Percentiles rank a stretch among this genome's conserved stretches.
Evolutionary conservation across 2,113 vertebrate genomes (phyloP).

Genomic region (cattle (Bos taurus)): ARS-UCD2.0 NC_037347.1:17784001-17784500

Average conservation of each 20-base stretch:
- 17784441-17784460: neutral
- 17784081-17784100: neutral
- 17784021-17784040: neutral
- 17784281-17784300: neutral
- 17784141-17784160: too few species aligned
- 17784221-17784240: neutral
- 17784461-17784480: neutral
- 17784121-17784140: neutral
- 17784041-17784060: neutral
- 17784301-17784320: neutral
- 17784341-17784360: rapidly evolving
- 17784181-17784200: neutral
- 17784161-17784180: neutral
- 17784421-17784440: neutral
- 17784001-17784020: neutral
- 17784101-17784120: neutral
- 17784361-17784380: neutral
- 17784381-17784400: neutral
- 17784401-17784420: neutral
- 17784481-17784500: neutral
- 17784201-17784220: neutral
- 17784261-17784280: neutral
- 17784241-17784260: neutral
- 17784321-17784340: rapidly evolving
- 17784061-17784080: neutral